phyloP scores from a whole-genome alignment of 2,113 vertebrate species.

The Budorcas taxicolor region DNA sequence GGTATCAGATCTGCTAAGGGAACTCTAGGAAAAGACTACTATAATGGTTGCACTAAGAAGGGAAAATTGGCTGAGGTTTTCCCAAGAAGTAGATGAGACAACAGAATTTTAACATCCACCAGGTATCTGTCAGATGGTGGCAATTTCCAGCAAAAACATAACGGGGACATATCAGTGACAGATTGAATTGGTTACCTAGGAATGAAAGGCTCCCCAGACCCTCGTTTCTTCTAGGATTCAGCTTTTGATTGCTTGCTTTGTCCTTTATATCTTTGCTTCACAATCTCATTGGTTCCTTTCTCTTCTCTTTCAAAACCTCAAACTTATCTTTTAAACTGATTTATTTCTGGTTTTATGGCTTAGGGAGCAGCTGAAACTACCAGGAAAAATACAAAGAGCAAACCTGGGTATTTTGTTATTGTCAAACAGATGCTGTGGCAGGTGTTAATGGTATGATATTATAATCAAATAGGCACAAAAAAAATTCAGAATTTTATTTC shows the following conservation, averaged over 20 bases:
- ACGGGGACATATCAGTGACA: neutral
- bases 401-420: constrained; percentile 33
- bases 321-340: constrained; percentile 62
- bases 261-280: constrained; percentile 39
- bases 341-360: constrained; percentile 54
- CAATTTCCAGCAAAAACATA: constrained; percentile 35
- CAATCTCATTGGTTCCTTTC: constrained; percentile 23
- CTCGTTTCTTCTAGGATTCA: neutral
- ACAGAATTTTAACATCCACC: neutral
- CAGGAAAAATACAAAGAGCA: constrained; percentile 39
- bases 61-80: constrained; percentile 36
- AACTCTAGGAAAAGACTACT: neutral
- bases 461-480: constrained; percentile 47
- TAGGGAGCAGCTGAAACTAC: constrained; percentile 34
- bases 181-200: constrained; percentile 34
- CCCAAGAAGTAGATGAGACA: neutral
- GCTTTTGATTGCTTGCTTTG: constrained; percentile 28
- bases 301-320: constrained; percentile 29
- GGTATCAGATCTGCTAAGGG: neutral
- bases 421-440: constrained; percentile 39
- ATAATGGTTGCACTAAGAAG: neutral
- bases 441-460: constrained; percentile 45
- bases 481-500: constrained; percentile 42
- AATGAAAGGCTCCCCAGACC: constrained; percentile 19
- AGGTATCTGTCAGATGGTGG: constrained; percentile 31